Evolutionary conservation across 1,140 invertebrate species (phyloP).

Genomic region (Drosophila punjabiensis): DNA sequence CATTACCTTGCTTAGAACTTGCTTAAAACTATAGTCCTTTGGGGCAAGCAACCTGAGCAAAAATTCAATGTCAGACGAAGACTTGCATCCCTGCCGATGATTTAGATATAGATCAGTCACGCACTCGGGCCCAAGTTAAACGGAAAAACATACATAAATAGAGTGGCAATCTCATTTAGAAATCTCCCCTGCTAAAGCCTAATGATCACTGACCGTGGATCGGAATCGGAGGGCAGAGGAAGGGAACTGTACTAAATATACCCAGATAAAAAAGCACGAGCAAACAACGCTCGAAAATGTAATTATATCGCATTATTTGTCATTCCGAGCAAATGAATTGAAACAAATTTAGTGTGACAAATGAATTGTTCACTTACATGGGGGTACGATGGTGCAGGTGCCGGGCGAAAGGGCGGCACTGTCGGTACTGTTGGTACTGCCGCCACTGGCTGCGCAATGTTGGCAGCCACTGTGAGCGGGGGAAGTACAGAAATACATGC

Average conservation of each 20-base stretch:
- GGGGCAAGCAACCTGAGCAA: too few species aligned
- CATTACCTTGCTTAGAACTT: not conserved
- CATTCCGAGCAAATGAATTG: slow-evolving; percentile 85
- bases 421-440: not conserved
- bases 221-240: not conserved
- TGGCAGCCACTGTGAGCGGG: slow-evolving; percentile 37
- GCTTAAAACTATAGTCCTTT: not conserved
- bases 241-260: not conserved
- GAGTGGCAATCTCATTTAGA: slow-evolving; percentile 79
- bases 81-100: slow-evolving; percentile 45
- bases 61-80: slow-evolving; percentile 22
- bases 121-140: slow-evolving; percentile 54
- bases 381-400: slow-evolving; percentile 13
- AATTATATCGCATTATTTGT: slow-evolving; percentile 83
- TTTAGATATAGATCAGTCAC: slow-evolving; percentile 67
- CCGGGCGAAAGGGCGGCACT: not conserved
- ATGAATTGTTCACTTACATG: slow-evolving; percentile 74
- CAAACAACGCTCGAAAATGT: slow-evolving; percentile 58
- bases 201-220: slow-evolving; percentile 54
- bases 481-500: slow-evolving; percentile 36
- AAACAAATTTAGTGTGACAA: slow-evolving; percentile 85
- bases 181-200: slow-evolving; percentile 50
- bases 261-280: slow-evolving; percentile 13
- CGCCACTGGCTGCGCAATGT: slow-evolving; percentile 13
- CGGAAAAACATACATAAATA: slow-evolving; percentile 84